Evolutionary conservation across 1,140 invertebrate genomes (phyloP).

Genomic region (Neodiprion virginianus): DNA sequence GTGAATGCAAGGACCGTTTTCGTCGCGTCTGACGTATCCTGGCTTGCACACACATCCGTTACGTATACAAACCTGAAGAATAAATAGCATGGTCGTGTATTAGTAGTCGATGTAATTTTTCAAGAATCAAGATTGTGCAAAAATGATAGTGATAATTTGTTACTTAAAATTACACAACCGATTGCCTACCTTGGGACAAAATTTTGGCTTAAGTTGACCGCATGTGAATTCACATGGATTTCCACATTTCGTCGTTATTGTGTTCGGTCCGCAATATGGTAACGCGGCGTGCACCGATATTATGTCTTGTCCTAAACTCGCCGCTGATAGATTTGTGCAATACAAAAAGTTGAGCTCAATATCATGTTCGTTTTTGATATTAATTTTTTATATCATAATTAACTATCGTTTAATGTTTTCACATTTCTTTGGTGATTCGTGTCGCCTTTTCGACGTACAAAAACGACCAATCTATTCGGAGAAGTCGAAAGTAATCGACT

Average conservation of each 20-base stretch:
- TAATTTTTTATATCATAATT: no score
- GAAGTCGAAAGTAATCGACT: no score
- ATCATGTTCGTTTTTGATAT: no score
- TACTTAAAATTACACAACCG: no score
- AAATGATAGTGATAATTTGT: background rate
- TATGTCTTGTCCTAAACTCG: background rate
- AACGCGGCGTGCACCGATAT: background rate
- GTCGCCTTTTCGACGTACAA: no score
- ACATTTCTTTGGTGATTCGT: no score
- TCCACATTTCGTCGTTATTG: background rate
- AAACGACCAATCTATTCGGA: no score
- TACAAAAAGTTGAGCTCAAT: no score
- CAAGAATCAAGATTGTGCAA: no score
- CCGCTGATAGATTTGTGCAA: no score
- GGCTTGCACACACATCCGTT: background rate
- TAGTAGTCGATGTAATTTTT: no score
- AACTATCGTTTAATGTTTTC: no score
- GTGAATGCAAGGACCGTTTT: constrained; percentile 1
- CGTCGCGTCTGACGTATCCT: background rate
- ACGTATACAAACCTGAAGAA: background rate
- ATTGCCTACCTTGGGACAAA: background rate
- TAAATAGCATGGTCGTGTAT: background rate
- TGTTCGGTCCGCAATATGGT: background rate
- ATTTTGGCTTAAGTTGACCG: background rate
- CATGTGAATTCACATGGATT: background rate